Evolutionary conservation across 2,888 invertebrate genomes (phyloP).

Genomic region (Nudaria mundana): DNA sequence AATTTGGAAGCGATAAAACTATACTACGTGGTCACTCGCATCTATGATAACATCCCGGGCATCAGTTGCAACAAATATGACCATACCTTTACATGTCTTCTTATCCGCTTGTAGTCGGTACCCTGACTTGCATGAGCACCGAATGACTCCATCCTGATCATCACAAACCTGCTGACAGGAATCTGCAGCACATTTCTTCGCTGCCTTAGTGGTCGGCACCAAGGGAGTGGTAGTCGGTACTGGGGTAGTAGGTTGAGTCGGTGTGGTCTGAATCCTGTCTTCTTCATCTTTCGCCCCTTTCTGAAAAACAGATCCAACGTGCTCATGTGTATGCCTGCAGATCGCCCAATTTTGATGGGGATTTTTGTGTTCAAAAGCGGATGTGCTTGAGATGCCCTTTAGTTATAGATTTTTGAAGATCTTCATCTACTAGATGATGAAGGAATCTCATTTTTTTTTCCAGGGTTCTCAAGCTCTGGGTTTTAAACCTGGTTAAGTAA

Average conservation of each 20-base stretch:
- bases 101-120: conserved; percentile 58
- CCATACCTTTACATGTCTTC: conserved; percentile 63
- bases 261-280: neutral
- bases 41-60: neutral
- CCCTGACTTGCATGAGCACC: conserved; percentile 58
- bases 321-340: no score
- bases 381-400: no score
- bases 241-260: conserved; percentile 16
- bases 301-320: no score
- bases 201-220: conserved; percentile 21
- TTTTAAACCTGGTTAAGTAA: no score
- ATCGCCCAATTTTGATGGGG: no score
- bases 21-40: no score
- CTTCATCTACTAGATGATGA: no score
- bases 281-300: conserved; percentile 52
- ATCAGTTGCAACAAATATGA: neutral
- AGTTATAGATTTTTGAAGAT: no score
- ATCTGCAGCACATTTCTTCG: conserved; percentile 48
- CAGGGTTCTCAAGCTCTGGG: no score
- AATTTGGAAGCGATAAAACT: no score
- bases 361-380: no score
- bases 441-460: no score
- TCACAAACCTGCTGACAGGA: conserved; percentile 64
- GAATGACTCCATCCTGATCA: conserved; percentile 51
- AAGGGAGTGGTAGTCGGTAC: conserved; percentile 13